Base-by-base conservation (phyloP, 2,113 vertebrate genomes). In the Myrmophylax atrothorax region DNA sequence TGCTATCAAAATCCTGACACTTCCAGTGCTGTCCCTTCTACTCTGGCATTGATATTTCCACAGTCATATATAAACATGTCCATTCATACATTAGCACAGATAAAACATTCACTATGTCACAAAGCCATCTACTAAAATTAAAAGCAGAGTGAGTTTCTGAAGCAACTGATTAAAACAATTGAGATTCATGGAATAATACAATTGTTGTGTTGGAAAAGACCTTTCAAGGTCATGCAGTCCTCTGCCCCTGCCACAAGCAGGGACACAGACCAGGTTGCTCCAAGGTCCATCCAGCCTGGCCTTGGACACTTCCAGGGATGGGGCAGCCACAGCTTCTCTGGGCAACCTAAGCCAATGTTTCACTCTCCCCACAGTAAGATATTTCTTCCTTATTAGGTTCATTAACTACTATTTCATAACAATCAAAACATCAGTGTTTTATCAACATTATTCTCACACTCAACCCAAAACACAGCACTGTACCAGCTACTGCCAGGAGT, bases 351-450 rank as follows among this genome's bases (percentile, higher is more conserved):
- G 12, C 25, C 47, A 66, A 37, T 0, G 7, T 3, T 6, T 73
- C 46, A 37, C 15, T 22, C 28, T 8, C 31, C 22, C 53, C 44
- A 28, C 0, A 0, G 0, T 16, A 26, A 53, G 46, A 13, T 2
- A 9, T 14, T 35, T 35, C 17, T 31, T 64, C 24, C 25, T 47
- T 33, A 38, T 62, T 62, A 38, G 60, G 26, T 25, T 40, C 12
- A 40, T 40, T 28, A 19, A 19, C 8, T 37, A 62, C 37, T 40
- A 62, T 26, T 62, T 40, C 38, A 37, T 40, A 28, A 62, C 37
- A 62, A 62, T 9, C 25, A 40, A 28, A 62, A 62, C 37, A 40
- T 62, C 7, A 29, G 60, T 28, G 25, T 28, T 26, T 38, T 38
- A 12, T 40, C 25, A 40, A 19, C 37, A 38, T 37, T 26, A 18